Evolutionary conservation across 2,797 vertebrate genomes (phyloP), one percentile per base, ranked within the genome.

Genomic region (Channa striata): DNA sequence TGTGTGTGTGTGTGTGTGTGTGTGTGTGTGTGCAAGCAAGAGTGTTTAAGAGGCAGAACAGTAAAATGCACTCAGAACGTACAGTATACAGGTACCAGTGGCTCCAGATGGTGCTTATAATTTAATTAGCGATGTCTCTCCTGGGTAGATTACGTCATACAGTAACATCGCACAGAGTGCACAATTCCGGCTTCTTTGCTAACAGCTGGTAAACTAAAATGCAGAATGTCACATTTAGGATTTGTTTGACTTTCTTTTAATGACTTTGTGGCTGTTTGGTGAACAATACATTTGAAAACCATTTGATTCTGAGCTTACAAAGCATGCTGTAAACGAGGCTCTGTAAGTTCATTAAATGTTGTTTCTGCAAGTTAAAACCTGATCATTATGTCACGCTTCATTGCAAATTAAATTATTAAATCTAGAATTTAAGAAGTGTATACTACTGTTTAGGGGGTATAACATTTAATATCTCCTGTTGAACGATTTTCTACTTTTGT

Each of bases 61-160:
- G 62, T 37, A 46, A 30, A 63, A 62, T 12, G 36, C 65, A 62
- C 44, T 72, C 49, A 33, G 57, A 76, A 59, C 52, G 53, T 58
- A 52, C 50, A 65, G 48, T 57, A 33, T 12, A 30, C 25, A 30
- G 25, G 4, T 30, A 58, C 62, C 66, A 69, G 73, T 33, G 43
- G 36, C 64, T 73, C 78, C 85, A 87, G 82, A 85, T 82, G 83
- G 72, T 67, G 63, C 69, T 76, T 79, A 51, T 68, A 75, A 60
- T 67, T 74, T 46, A 78, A 59, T 84, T 72, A 75, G 59, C 57
- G 21, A 39, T 13, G 1, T 42, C 60, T 56, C 43, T 54, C n/a
- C 36, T 72, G 57, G 63, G 66, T 72, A 58, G 33, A 54, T 83
- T 68, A 80, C 20, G 2, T 66, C 78, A 73, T 40, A 52, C 59